Base-by-base conservation (phyloP, 37 sponge, comb jelly and placozoan genomes). In the Mnemiopsis leidyi region DNA sequence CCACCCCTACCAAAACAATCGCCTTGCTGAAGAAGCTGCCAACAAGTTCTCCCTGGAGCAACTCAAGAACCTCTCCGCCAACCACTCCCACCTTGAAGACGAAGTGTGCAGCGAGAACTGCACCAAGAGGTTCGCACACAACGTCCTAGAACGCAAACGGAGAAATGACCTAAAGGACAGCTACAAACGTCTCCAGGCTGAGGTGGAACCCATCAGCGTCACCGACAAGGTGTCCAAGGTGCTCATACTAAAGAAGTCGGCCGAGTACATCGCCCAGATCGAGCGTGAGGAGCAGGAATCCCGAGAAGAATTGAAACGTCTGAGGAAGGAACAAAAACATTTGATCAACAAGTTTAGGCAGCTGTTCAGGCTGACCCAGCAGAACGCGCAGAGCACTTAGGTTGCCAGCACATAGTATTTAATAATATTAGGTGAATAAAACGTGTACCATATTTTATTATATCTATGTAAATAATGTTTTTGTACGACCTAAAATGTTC, bases 391-490 rank as follows among this genome's bases (percentile, higher is more conserved):
- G 1, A 69, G n/a, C 29, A 69, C 61, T 18, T 48, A 48, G 61
- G 61, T 48, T 5, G 13, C n/a, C n/a, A 48, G 13, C 13, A 48
- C 61, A 13, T 48, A 48, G 13, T 13, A 48, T 48, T 48, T 48
- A 48, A 48, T 48, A 48, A 48, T 48, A 48, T 48, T 48, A 48
- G 61, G 61, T 48, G 61, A 48, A 48, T 48, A 48, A 48, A 48
- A 18, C 61, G 28, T 69, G 73, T 69, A 69, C 73, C 73, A 69
- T 69, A 69, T 69, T 69, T 69, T 69, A 25, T 25, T 69, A 69
- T 69, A 69, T 69, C 73, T 28, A 69, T 69, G 73, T 69, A 69
- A 69, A 69, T 69, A 69, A 25, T 69, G 73, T 69, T 69, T 69
- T 69, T 69, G 73, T 69, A 69, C 24, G 73, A 25, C 73, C 73